Evolutionary conservation across 2,113 vertebrate species (phyloP).

Genomic region (Semnornis frantzii): DNA sequence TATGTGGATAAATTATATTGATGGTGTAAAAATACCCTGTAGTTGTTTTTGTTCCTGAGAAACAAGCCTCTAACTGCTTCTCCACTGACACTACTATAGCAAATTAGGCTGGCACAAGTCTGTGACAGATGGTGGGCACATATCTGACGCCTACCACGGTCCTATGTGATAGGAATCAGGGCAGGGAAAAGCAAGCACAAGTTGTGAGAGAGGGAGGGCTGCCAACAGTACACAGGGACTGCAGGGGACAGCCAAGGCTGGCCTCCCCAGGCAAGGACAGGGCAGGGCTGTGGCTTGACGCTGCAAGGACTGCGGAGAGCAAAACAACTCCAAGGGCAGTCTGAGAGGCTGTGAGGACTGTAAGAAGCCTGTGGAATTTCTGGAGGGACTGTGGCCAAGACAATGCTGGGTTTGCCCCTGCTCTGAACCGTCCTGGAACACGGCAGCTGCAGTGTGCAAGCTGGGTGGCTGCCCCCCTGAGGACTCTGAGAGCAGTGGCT

Average conservation of each 20-base stretch:
- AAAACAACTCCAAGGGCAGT: background rate
- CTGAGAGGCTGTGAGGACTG: background rate
- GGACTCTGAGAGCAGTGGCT: background rate
- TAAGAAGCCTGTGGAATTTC: background rate
- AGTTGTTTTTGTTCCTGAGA: slow-evolving; percentile 21
- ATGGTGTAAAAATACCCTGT: background rate
- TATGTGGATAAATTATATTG: slow-evolving; percentile 2
- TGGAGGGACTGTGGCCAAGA: background rate
- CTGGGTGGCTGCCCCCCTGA: background rate
- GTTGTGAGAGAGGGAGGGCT: background rate
- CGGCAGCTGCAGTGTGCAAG: background rate
- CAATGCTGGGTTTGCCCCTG: background rate
- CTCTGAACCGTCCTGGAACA: background rate
- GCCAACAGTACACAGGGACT: background rate
- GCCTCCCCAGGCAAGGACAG: background rate
- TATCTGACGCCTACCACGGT: background rate
- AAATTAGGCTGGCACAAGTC: slow-evolving; percentile 2
- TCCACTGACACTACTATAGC: background rate
- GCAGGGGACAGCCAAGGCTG: background rate
- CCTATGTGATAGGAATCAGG: background rate
- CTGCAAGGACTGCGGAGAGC: background rate
- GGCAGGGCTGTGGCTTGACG: rapidly evolving
- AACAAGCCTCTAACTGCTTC: background rate
- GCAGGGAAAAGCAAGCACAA: background rate
- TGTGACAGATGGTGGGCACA: slow-evolving; percentile 32